Evolutionary conservation across 1,140 invertebrate genomes (phyloP).

Genomic region (Temnothorax curvispinosus): DNA sequence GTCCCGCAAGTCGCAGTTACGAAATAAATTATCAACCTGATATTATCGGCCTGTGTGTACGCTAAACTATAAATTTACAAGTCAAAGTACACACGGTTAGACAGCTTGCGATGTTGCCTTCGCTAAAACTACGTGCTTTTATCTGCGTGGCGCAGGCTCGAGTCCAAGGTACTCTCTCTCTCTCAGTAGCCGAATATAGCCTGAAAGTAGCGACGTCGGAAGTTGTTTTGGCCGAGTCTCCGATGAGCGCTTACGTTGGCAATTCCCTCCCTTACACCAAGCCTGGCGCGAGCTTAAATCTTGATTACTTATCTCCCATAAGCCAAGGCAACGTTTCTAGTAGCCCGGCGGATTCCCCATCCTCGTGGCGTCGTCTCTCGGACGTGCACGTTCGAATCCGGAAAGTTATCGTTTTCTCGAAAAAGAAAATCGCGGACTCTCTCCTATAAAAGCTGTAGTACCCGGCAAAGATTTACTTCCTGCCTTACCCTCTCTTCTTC

Average conservation of each 20-base stretch:
- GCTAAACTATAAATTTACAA: conserved; percentile 6
- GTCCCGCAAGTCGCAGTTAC: background rate
- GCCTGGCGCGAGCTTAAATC: conserved; percentile 47
- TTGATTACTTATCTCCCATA: conserved; percentile 61
- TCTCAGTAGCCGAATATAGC: conserved; percentile 15
- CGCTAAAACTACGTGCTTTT: conserved; percentile 20
- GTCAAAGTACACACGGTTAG: background rate
- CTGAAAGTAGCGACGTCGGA: conserved; percentile 19
- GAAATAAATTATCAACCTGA: background rate
- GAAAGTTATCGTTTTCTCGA: conserved; percentile 61
- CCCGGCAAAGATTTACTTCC: conserved; percentile 59
- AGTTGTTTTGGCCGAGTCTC: conserved; percentile 48
- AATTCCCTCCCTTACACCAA: conserved; percentile 31
- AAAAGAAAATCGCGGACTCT: conserved; percentile 56
- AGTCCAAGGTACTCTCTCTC: background rate
- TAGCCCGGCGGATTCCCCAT: background rate
- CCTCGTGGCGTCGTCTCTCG: conserved; percentile 30
- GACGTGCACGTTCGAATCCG: conserved; percentile 58
- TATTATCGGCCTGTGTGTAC: background rate
- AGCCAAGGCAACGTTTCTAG: conserved; percentile 49
- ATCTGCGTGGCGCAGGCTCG: conserved; percentile 9
- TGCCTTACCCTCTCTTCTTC: conserved; percentile 28
- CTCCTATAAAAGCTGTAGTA: conserved; percentile 59
- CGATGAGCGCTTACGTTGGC: conserved; percentile 46
- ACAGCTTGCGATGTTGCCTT: background rate